These are phyloP conservation scores for Oreochromis niloticus DNA, from an alignment of 2,113 vertebrate genomes.

Conservation along the genomic window DNA sequence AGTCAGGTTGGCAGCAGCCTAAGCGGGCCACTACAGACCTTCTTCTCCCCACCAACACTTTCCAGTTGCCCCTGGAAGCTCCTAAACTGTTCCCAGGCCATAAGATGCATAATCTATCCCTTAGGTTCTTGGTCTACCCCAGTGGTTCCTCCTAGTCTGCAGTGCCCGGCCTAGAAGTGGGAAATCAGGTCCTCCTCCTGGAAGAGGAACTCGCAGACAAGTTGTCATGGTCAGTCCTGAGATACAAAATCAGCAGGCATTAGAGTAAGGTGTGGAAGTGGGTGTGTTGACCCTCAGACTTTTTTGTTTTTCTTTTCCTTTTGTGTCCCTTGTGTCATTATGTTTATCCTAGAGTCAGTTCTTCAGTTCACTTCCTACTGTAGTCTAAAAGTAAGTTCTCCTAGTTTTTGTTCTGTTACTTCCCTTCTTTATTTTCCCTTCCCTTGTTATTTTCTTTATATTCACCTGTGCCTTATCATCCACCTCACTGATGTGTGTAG, in stretches of 20 bases:
- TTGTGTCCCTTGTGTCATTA: background rate
- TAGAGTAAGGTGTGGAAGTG: background rate
- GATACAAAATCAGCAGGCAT: background rate
- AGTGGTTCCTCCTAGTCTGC: background rate
- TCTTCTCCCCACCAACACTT: background rate
- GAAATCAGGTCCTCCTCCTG: background rate
- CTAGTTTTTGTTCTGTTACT: background rate
- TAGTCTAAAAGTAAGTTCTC: background rate
- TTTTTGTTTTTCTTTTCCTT: background rate
- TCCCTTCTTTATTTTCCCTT: background rate
- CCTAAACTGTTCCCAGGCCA: background rate
- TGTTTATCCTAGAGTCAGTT: background rate
- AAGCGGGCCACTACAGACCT: background rate
- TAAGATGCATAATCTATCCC: background rate
- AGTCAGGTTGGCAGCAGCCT: background rate
- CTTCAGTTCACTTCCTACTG: background rate
- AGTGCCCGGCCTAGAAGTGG: accelerated
- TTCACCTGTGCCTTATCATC: background rate
- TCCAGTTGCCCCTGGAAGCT: background rate
- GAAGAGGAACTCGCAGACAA: background rate
- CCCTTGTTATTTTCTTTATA: background rate
- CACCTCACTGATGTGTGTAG: background rate
- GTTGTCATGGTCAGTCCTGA: background rate
- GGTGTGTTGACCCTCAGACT: background rate
- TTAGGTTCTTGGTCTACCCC: background rate